These are phyloP conservation scores for Apaloderma vittatum DNA, from an alignment of 2,113 vertebrate genomes.

Conservation along the genomic window DNA sequence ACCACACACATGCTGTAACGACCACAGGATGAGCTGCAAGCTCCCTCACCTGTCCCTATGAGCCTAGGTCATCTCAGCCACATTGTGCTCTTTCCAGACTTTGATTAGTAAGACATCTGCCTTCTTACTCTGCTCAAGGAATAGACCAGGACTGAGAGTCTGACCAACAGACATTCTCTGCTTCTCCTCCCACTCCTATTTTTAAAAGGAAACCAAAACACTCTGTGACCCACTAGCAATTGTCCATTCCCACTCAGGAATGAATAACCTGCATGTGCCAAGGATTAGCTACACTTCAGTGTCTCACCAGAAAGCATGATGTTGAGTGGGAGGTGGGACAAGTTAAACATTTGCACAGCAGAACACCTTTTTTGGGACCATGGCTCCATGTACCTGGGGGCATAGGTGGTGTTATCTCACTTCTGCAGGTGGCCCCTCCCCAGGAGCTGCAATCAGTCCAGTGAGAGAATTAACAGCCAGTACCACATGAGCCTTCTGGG, in stretches of 20 bases:
- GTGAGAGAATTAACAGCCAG: background rate
- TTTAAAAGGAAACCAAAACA: background rate
- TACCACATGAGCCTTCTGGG: rapidly evolving
- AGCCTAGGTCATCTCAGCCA: background rate
- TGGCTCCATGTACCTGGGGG: background rate
- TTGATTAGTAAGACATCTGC: background rate
- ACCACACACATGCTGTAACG: rapidly evolving
- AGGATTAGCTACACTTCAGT: background rate
- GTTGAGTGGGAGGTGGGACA: background rate
- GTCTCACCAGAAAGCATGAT: background rate
- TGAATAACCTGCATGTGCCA: background rate
- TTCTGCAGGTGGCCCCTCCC: background rate
- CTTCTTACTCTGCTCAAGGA: background rate
- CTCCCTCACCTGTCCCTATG: background rate
- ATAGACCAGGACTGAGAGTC: background rate
- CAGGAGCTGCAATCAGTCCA: background rate
- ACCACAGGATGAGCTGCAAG: background rate
- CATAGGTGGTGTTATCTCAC: background rate
- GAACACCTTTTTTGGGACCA: background rate
- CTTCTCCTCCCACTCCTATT: background rate
- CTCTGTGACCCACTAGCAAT: background rate
- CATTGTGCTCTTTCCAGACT: background rate
- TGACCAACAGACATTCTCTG: background rate
- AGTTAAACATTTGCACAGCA: background rate
- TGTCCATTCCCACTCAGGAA: background rate